These are phyloP conservation scores for Echinops telfairi DNA, from an alignment of 2,113 vertebrate species.

Conservation along the genomic window DNA sequence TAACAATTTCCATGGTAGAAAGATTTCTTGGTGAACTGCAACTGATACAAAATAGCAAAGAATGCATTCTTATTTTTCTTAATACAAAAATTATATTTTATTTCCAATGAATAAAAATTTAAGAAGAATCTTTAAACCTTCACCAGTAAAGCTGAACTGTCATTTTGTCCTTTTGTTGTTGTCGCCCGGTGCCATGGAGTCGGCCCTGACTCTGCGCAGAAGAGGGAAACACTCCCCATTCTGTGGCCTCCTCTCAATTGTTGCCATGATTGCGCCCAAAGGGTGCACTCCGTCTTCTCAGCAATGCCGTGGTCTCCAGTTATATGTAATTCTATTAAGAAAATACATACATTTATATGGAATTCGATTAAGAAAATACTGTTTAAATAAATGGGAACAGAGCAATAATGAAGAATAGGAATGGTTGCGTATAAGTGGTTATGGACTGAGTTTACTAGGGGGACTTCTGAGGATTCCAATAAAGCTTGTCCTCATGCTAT, in stretches of 20 bases:
- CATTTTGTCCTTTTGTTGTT: not conserved
- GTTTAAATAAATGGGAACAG: constrained; percentile 7
- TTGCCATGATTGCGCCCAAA: too few relatives aligned
- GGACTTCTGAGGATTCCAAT: not conserved
- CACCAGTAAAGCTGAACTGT: constrained; percentile 5
- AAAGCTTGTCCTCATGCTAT: not conserved
- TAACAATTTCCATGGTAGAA: constrained; percentile 36
- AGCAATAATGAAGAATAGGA: constrained; percentile 22
- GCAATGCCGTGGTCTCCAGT: too few relatives aligned
- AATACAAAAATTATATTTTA: constrained; percentile 24
- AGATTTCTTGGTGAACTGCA: not conserved
- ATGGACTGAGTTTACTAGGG: not conserved
- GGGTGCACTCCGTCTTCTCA: too few relatives aligned
- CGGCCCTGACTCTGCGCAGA: too few relatives aligned
- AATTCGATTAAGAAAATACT: constrained; percentile 28
- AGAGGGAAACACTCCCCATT: too few relatives aligned
- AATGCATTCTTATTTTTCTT: not conserved
- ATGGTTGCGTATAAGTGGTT: not conserved
- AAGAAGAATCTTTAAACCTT: not conserved
- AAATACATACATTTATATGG: not conserved
- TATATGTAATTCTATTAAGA: constrained; percentile 39
- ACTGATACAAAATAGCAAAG: constrained; percentile 33
- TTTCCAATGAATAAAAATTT: constrained; percentile 21
- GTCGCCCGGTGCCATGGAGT: too few relatives aligned
- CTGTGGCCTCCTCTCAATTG: too few relatives aligned